phyloP scores from a whole-genome alignment of 2,797 vertebrate genomes.

The Pseudochirops corinnae region DNA sequence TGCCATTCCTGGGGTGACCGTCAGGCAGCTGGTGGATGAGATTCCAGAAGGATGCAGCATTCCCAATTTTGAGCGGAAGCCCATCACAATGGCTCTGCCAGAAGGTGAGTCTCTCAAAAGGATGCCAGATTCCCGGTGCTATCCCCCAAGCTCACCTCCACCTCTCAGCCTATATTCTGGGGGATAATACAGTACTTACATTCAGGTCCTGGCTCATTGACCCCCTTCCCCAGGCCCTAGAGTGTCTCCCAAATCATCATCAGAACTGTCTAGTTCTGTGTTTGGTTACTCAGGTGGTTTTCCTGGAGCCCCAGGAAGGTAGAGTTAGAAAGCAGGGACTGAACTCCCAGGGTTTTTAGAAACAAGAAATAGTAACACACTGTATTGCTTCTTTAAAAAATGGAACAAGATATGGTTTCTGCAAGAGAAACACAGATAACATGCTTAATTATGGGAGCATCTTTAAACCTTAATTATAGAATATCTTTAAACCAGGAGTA shows the following conservation, averaged over 20 bases:
- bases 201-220: background rate
- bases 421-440: background rate
- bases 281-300: background rate
- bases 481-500: background rate
- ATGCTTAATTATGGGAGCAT: background rate
- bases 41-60: conserved; percentile 89
- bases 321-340: background rate
- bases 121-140: background rate
- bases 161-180: too few relatives aligned
- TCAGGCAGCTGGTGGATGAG: conserved; percentile 86
- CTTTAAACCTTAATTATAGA: background rate
- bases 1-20: conserved; percentile 86
- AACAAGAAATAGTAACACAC: rapidly evolving
- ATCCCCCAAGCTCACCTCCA: background rate
- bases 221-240: background rate
- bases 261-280: background rate
- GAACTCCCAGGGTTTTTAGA: background rate
- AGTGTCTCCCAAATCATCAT: background rate
- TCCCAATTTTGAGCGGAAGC: conserved; percentile 90
- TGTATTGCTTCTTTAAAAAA: background rate
- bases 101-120: conserved; percentile 85
- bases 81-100: conserved; percentile 84
- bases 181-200: background rate
- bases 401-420: background rate
- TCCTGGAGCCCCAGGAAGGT: background rate